phyloP scores from a whole-genome alignment of 2,888 invertebrate species.

The Timandra comae region DNA sequence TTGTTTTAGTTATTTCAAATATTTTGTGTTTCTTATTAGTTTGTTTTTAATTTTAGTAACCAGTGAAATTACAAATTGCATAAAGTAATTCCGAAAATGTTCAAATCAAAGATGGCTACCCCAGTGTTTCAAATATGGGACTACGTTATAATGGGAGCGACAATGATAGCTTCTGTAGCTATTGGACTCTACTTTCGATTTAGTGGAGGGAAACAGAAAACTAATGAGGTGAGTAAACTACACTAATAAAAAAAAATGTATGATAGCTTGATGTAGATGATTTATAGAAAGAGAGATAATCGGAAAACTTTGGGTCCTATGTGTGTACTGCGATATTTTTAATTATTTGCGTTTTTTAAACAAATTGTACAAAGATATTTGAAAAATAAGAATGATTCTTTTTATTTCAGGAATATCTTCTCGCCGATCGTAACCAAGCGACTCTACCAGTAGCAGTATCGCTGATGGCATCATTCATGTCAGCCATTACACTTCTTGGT shows the following conservation, averaged over 20 bases:
- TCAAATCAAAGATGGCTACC: conserved; percentile 35
- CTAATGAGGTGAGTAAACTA: conserved; percentile 78
- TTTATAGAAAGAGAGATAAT: too few relatives aligned
- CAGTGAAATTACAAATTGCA: too few relatives aligned
- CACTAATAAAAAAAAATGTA: too few relatives aligned
- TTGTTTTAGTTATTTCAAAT: too few relatives aligned
- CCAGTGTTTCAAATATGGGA: conserved; percentile 80
- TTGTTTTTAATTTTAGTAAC: too few relatives aligned
- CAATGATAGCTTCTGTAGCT: conserved; percentile 81
- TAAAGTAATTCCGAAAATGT: too few relatives aligned
- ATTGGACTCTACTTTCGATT: conserved; percentile 92
- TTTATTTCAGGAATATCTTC: conserved; percentile 87
- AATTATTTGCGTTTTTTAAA: neutral
- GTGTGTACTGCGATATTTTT: neutral
- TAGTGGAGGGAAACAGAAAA: conserved; percentile 90
- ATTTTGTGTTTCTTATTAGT: too few relatives aligned
- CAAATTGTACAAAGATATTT: neutral
- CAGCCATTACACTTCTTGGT: conserved; percentile 91
- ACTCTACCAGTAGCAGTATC: conserved; percentile 89
- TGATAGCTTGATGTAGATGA: too few relatives aligned
- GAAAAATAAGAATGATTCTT: conserved; percentile 6
- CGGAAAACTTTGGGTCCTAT: too few relatives aligned
- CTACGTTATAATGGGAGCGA: conserved; percentile 83
- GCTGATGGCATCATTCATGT: conserved; percentile 95
- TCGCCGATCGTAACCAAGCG: conserved; percentile 88